A percentile compares a stretch with the other conserved stretches of the same genome.
These are phyloP conservation scores for Corythornis vintsioides DNA, from an alignment of 2,113 vertebrate genomes.

Conservation along the genomic window DNA sequence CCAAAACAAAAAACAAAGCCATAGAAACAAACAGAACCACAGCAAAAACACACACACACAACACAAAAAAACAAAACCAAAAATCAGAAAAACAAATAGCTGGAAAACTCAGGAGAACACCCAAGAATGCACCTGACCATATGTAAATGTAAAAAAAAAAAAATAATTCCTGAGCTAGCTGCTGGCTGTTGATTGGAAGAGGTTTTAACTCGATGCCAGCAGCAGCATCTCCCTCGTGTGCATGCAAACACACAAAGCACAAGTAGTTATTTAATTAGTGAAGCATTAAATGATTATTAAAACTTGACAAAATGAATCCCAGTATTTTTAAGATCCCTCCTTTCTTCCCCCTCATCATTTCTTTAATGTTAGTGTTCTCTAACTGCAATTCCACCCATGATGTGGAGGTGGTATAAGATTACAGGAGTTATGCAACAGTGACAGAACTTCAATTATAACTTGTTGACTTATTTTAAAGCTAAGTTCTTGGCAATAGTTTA, in stretches of 20 bases:
- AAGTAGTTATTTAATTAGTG: conserved; percentile 40
- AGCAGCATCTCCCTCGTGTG: neutral
- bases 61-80: no score
- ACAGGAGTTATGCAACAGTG: conserved; percentile 48
- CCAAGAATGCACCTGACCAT: neutral
- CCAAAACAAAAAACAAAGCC: no score
- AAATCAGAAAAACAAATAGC: neutral
- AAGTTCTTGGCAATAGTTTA: conserved; percentile 29
- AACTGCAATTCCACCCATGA: conserved; percentile 52
- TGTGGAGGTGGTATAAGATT: conserved; percentile 49
- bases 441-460: conserved; percentile 60
- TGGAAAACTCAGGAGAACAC: neutral
- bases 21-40: no score
- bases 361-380: conserved; percentile 60
- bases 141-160: neutral
- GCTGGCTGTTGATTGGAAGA: neutral
- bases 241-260: neutral
- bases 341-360: conserved; percentile 51
- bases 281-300: conserved; percentile 30
- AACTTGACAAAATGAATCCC: conserved; percentile 30
- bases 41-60: no score
- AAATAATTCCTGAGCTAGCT: neutral
- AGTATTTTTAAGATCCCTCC: conserved; percentile 29
- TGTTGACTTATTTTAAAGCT: conserved; percentile 38
- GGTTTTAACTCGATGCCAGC: neutral